Evolutionary conservation across 2,888 invertebrate species (phyloP), one percentile per base, ranked within the genome.

Genomic region (Nephrotoma flavescens): DNA sequence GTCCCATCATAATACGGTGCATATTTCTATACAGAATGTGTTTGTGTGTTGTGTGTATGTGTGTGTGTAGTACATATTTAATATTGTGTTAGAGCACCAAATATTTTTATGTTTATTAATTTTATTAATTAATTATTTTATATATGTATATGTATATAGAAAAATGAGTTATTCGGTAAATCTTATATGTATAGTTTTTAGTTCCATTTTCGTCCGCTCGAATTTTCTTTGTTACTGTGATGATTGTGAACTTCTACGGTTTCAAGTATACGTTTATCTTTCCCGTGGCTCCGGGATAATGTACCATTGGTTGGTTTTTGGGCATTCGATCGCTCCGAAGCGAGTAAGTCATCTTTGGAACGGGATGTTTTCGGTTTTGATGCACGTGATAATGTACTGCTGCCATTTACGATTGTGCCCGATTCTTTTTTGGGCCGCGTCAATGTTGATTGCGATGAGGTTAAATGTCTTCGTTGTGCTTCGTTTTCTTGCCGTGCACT

Each of bases 291-390:
- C 45, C 85, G 85, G 1, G 44, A 85, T 44, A 85, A 44, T 45
- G 85, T 85, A 45, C 42, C 19, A 19, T 85, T 19, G 4, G 42
- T 19, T 85, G 42, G 85, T 85, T 85, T 85, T 15, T 41, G 6
- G 6, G 41, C 52, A 1, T 42, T 4, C 4, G 86, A 47, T 4
- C 86, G 52, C 15, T 86, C 41, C 6, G 52, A 41, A 57, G 90
- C 90, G 15, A 87, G 87, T 86, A 89, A 87, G 87, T 91, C 91
- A 42, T 91, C 91, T 87, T 91, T 90, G 5, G 88, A 87, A 52
- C 88, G 83, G 3, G 31, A 31, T 6, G 88, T 88, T 83, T 89
- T 89, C 31, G 89, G 88, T 86, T 89, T 90, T 6, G 89, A 89
- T 9, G 71, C 31, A 47, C 89, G 87, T 42, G 88, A 85, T 42